These are phyloP conservation scores for Macaca fascicularis DNA, from an alignment of 2,113 vertebrate genomes.

Conservation along the genomic window DNA sequence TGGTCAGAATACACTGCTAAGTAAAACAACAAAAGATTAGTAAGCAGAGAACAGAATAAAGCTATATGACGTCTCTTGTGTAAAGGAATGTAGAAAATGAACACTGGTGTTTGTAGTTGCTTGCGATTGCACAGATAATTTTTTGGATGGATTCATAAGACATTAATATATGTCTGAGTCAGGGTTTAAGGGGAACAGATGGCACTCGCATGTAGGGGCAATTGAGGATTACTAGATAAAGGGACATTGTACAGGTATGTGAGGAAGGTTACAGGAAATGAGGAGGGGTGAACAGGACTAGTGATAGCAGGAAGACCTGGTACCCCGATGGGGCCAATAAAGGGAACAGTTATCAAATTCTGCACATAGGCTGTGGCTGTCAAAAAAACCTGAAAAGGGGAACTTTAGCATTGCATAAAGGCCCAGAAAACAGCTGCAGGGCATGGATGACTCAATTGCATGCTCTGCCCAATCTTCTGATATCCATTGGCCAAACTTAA, in stretches of 20 bases:
- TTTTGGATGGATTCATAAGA: background rate
- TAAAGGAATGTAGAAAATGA: no score
- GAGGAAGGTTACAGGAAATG: background rate
- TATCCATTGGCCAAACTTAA: background rate
- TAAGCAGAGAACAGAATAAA: no score
- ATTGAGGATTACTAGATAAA: background rate
- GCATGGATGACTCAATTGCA: accelerated
- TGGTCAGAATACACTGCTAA: background rate
- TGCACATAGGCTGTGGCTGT: background rate
- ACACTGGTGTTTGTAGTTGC: accelerated
- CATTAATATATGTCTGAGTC: background rate
- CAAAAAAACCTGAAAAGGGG: background rate
- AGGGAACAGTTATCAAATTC: background rate
- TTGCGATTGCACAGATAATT: accelerated
- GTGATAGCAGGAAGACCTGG: background rate
- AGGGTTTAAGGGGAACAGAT: background rate
- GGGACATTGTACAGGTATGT: background rate
- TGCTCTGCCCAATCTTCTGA: background rate
- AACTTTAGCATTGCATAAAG: background rate
- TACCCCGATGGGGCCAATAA: no score
- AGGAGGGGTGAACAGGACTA: no score
- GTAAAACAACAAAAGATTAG: background rate
- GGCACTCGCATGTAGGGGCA: accelerated
- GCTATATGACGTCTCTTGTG: no score
- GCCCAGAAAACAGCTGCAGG: background rate